Percentiles rank a stretch among this genome's conserved stretches.
Conservation (phyloP, 2,113 vertebrate species). For the Hippolais icterina region DNA sequence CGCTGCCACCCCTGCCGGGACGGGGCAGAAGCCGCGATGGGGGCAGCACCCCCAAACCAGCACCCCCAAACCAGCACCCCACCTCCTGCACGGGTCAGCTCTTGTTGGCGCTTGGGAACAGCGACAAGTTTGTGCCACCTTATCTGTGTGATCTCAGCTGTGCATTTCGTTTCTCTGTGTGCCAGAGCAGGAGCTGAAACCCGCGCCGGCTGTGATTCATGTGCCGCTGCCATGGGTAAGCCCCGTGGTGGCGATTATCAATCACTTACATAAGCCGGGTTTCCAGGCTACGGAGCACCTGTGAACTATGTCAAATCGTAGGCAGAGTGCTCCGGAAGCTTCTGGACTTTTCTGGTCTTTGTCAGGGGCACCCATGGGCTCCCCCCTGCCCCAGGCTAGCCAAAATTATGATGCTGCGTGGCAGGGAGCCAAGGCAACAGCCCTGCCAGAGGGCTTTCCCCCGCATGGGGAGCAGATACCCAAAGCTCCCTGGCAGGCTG, state of each 20-base stretch:
- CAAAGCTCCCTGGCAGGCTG: neutral
- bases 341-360: neutral
- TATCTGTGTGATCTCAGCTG: neutral
- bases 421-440: neutral
- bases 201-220: neutral
- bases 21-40: fast-evolving
- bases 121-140: neutral
- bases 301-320: neutral
- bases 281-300: neutral
- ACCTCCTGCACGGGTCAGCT: neutral
- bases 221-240: neutral
- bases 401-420: neutral
- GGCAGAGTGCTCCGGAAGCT: neutral
- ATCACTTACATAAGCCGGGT: neutral
- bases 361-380: neutral
- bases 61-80: neutral
- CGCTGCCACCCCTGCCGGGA: neutral
- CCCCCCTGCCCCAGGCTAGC: neutral
- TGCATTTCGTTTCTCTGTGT: neutral
- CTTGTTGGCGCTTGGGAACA: neutral
- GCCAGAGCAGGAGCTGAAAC: neutral
- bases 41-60: neutral
- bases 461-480: neutral
- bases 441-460: neutral
- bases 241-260: neutral